Evolutionary conservation across 2,888 invertebrate genomes (phyloP).

Genomic region (Zootermopsis nevadensis): DNA sequence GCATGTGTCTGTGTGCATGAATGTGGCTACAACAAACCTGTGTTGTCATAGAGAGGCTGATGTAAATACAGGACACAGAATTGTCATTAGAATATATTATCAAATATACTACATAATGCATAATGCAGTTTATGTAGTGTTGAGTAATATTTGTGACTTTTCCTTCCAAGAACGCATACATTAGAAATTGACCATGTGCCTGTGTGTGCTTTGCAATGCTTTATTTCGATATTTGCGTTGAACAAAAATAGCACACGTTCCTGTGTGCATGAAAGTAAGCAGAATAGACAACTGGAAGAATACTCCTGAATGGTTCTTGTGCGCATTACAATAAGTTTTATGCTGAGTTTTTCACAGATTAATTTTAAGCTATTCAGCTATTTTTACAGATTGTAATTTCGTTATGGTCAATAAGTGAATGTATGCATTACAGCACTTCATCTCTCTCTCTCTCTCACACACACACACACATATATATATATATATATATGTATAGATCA

Average conservation of each 20-base stretch:
- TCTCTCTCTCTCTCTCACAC: no score
- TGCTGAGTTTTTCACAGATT: background rate
- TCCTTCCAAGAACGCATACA: background rate
- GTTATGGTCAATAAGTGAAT: background rate
- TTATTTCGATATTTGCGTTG: background rate
- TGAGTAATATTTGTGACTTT: conserved; percentile 1
- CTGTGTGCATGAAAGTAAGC: background rate
- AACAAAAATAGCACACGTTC: background rate
- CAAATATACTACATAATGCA: background rate
- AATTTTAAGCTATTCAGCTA: background rate
- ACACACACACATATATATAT: no score
- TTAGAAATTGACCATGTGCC: background rate
- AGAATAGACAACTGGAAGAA: background rate
- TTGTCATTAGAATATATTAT: background rate
- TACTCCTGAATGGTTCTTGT: background rate
- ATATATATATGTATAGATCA: background rate
- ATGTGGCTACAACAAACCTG: background rate
- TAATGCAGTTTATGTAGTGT: background rate
- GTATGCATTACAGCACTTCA: background rate
- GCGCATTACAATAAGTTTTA: background rate
- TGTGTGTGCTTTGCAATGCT: background rate
- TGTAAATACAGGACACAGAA: background rate
- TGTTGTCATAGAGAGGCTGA: background rate
- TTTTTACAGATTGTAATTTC: background rate
- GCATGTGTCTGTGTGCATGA: background rate